Evolutionary conservation across 2,888 invertebrate genomes (phyloP), one percentile per base, ranked within the genome.

Genomic region (Mesorhabditis spiculigera): DNA sequence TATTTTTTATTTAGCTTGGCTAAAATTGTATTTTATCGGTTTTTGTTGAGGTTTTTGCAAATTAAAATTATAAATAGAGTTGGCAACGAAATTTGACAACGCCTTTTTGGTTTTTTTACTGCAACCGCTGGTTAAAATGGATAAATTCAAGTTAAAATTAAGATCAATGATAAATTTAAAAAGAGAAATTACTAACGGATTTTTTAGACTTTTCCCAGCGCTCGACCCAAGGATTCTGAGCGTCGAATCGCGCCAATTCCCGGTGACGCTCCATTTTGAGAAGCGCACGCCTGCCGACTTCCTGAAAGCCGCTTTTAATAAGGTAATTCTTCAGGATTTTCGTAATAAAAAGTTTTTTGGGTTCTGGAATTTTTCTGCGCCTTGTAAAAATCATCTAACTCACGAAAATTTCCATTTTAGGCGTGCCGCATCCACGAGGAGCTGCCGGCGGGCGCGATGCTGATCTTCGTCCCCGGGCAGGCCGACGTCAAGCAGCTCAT

Each of bases 401-500:
- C 58, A n/a, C 28, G 28, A 28, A 28, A 28, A 28, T 28, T 8
- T 28, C 41, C 41, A 43, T 66, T 65, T 61, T 10, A 76, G 72
- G 68, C 74, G 43, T 78, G 80, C 43, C 74, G 95, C 87, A 94
- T 98, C 79, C 96, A 98, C 86, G 91, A 92, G 0, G 90, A 91
- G 76, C 87, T 94, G n/a, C 94, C 95, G 0, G 78, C 81, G 3
- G 98, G 97, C 2, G 97, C 95, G 0, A 93, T 99, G 79, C 90
- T 99, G 28, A 91, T 98, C 69, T 99, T 98, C 87, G 90, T 98
- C 0, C 96, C 97, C 4, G 97, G 97, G 28, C 95, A 96, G 85
- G 91, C 92, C 83, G 98, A 99, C 89, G 93, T 93, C 0, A 90
- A 90, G 82, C 88, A 88, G 69, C 87, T 94, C 42, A 91, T 92